Percentiles rank a stretch among this genome's conserved stretches.
Evolutionary conservation across 2,797 vertebrate species (phyloP).

Genomic region (Ispidina picta): DNA sequence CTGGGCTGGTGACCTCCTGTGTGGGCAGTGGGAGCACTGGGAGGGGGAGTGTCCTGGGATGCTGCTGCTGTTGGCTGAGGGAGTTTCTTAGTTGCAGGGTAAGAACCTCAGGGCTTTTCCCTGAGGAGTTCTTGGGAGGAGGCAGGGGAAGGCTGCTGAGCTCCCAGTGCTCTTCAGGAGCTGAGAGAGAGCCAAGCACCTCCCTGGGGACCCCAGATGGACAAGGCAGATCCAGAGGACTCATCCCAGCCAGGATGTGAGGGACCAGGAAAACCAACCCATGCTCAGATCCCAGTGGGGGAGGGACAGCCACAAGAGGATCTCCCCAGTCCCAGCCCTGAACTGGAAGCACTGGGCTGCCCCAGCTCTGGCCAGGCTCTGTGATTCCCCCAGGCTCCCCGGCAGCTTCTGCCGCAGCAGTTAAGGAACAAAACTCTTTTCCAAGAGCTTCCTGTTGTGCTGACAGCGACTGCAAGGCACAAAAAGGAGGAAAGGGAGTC

Average conservation of each 20-base stretch:
- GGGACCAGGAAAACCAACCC: background rate
- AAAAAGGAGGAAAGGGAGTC: background rate
- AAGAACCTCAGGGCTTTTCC: background rate
- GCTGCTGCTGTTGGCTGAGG: background rate
- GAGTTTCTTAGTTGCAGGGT: background rate
- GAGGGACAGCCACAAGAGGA: background rate
- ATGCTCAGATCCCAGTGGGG: rapidly evolving
- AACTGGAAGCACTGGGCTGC: background rate
- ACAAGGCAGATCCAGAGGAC: background rate
- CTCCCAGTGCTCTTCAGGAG: background rate
- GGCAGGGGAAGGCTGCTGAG: background rate
- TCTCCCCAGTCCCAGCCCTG: background rate
- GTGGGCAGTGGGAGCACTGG: background rate
- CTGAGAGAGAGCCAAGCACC: background rate
- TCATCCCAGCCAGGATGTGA: background rate
- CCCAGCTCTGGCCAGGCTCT: no score
- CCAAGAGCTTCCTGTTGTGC: slow-evolving; percentile 61
- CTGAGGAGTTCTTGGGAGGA: background rate
- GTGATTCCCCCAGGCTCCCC: background rate
- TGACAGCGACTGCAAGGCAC: background rate
- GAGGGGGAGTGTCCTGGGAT: background rate
- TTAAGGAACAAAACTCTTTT: slow-evolving; percentile 27
- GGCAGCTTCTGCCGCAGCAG: background rate
- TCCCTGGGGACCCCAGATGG: background rate
- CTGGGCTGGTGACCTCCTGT: rapidly evolving